phyloP scores from a whole-genome alignment of 2,113 vertebrate genomes.

The Picathartes gymnocephalus region DNA sequence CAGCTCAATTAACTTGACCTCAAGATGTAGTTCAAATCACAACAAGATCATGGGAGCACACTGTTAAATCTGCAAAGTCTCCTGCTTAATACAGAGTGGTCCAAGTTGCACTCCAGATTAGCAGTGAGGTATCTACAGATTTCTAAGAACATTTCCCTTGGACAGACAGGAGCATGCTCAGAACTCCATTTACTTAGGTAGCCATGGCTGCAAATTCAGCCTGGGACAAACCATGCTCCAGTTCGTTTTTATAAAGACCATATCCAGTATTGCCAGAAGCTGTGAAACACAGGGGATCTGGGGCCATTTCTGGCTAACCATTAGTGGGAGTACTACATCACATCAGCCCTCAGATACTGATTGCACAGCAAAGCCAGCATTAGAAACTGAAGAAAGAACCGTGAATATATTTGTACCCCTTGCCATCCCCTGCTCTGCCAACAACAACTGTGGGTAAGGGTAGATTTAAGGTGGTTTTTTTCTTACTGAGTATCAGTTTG shows the following conservation, averaged over 20 bases:
- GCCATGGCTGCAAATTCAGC: not conserved
- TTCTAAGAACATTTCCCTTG: not conserved
- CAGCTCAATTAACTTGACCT: not conserved
- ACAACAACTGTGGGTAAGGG: not conserved
- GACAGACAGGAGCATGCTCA: not conserved
- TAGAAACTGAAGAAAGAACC: not conserved
- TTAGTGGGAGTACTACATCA: not conserved
- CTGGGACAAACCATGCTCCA: not conserved
- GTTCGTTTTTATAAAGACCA: not conserved
- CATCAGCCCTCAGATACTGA: not conserved
- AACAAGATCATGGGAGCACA: not conserved
- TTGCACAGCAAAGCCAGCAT: not conserved
- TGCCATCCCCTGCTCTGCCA: not conserved
- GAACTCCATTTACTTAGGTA: not conserved
- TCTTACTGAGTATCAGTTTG: not conserved
- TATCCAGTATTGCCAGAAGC: not conserved
- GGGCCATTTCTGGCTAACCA: not conserved
- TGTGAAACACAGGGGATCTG: not conserved
- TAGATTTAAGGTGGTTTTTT: not conserved
- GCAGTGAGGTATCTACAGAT: not conserved
- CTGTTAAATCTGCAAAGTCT: not conserved
- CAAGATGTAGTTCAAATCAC: not conserved
- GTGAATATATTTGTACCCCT: not conserved
- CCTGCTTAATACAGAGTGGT: not conserved
- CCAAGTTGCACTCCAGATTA: not conserved